Evolutionary conservation across 2,113 vertebrate genomes (phyloP), one percentile per base, ranked within the genome.

Genomic region (Nerophis ophidion): DNA sequence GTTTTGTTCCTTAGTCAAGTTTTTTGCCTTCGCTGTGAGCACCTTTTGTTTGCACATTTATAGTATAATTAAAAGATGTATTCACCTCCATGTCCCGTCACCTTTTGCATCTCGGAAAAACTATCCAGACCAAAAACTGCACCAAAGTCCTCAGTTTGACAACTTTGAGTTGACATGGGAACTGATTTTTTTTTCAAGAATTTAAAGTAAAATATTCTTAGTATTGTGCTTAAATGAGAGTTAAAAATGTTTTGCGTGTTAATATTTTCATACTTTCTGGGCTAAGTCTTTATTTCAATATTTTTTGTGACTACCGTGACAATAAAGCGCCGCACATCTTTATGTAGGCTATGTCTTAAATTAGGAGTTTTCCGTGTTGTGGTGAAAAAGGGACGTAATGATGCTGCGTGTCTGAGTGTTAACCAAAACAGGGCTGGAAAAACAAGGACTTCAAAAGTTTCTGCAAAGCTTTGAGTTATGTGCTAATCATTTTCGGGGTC

Each of bases 391-490:
- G 54, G n/a, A 56, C 38, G 17, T 42, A 56, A 56, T 56, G 54
- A 35, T 36, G 54, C 36, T 56, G 16, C 10, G 38, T 19, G 53
- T 11, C 52, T 54, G 33, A 55, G 42, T 36, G n/a, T 6, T 10
- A 58, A 46, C 40, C 57, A 47, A 59, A 59, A 34, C 16, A 47
- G 42, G 16, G 10, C 4, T 1, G 35, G 8, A 15, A 60, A 62
- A 66, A 45, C 36, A 48, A 47, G 47, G 53, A 66, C 46, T 52
- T 49, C 35, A 45, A 66, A 26, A 62, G 19, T 61, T 8, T 5
- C 12, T 8, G 11, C 5, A 48, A 54, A 54, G 35, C 61, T 17
- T 15, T 3, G 6, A 44, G 34, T 64, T 17, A 14, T 50, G 44
- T 56, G 33, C 47, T 48, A 48, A 48, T 56, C 26, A 34, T 48